These are phyloP conservation scores for Euclidia mi DNA, from an alignment of 2,888 invertebrate species.

Conservation along the genomic window DNA sequence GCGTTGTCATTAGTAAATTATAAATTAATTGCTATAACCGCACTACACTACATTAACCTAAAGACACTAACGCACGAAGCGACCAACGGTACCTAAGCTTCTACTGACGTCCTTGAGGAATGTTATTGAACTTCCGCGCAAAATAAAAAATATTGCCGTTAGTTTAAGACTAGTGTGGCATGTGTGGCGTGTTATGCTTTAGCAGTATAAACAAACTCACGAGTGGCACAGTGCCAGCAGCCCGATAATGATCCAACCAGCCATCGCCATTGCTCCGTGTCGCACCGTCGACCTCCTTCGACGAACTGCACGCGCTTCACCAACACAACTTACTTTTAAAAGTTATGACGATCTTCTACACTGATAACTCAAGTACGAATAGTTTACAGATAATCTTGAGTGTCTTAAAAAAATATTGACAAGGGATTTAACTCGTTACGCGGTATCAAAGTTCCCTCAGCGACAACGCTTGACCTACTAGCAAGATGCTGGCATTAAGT, in stretches of 20 bases:
- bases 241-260: slow-evolving; percentile 67
- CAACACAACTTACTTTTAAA: slow-evolving; percentile 52
- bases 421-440: slow-evolving; percentile 32
- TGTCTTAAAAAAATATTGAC: slow-evolving; percentile 40
- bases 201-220: slow-evolving; percentile 72
- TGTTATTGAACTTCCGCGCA: slow-evolving; percentile 18
- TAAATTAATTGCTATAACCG: too few relatives aligned
- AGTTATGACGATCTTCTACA: slow-evolving; percentile 55
- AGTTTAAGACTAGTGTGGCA: slow-evolving; percentile 29
- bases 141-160: not conserved
- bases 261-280: slow-evolving; percentile 77
- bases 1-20: too few relatives aligned
- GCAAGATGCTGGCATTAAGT: too few relatives aligned
- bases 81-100: too few relatives aligned
- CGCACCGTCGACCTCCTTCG: slow-evolving; percentile 59
- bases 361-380: slow-evolving; percentile 46
- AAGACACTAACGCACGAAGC: too few relatives aligned
- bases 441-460: slow-evolving; percentile 19
- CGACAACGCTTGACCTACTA: slow-evolving; percentile 11
- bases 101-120: slow-evolving; percentile 2
- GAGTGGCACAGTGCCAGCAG: slow-evolving; percentile 75
- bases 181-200: slow-evolving; percentile 33
- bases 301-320: slow-evolving; percentile 59
- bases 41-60: too few relatives aligned
- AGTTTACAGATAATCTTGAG: slow-evolving; percentile 24